Base-by-base conservation (phyloP, 1,140 invertebrate species). In the Lordiphosa collinella region DNA sequence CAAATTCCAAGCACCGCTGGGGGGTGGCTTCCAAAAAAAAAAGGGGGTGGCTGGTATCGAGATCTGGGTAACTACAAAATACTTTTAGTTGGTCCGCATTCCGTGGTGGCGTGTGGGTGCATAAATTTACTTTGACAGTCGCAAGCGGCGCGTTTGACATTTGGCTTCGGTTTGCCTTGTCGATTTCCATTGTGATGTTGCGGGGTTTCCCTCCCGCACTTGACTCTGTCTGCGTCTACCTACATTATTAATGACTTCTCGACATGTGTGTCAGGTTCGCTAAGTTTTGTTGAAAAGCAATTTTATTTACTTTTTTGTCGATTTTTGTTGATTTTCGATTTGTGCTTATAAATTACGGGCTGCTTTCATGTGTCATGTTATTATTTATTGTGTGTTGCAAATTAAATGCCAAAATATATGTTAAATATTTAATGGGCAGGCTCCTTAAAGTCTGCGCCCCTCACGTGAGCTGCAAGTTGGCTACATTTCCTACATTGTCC, bases 61-160 rank as follows among this genome's bases (percentile, higher is more conserved):
- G 61, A 46, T 22, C 11, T 38, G 46, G 43, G 59, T 37, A 75
- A 75, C 76, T 82, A 82, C 75, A 76, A 82, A 80, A 75, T 65
- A 82, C 76, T 80, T 82, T 75, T 60, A 61, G 61, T 57, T 56
- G 48, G 32, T 51, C 47, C 63, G 41, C 58, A 79, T 73, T 68
- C 57, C 63, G 55, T 10, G 38, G 32, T 55, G 44, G 46, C 49
- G 58, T 32, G 48, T 70, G 76, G 73, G 70, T 72, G 75, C 82
- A 86, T 86, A 86, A 86, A 86, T 86, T 86, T 80, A 73, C 63
- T 86, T 86, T 86, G 80, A 86, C 80, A 86, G 76, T 71, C 58
- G 67, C 63, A 70, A 70, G 67, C 63, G 59, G 68, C 72, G 56
- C 59, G 69, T 73, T 73, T 76, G 69, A 69, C 72, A 76, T 72